Conservation (phyloP, 2,113 vertebrate genomes). For the Hemicordylus capensis region DNA sequence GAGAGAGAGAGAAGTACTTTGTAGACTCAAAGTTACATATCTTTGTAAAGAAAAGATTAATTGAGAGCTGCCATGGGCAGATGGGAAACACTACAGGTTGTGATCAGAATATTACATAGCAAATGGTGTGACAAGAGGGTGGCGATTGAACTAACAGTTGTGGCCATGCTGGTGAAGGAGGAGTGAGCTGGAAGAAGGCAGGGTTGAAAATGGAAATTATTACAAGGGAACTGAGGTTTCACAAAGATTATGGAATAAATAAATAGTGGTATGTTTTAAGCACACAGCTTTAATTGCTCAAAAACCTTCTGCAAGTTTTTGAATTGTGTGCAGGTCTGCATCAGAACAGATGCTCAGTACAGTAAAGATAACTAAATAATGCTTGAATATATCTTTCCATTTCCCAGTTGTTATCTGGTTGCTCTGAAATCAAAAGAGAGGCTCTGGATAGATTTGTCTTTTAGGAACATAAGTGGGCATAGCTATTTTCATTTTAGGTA, state of each 20-base stretch:
- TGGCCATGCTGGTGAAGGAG: conserved; percentile 2
- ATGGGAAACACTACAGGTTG: conserved; percentile 7
- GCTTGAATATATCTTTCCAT: not conserved
- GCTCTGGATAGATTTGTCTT: not conserved
- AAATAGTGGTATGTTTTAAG: not conserved
- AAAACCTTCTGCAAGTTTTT: not conserved
- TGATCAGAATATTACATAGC: conserved; percentile 32
- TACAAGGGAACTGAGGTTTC: not conserved
- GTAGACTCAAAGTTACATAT: not conserved
- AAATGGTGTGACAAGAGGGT: conserved; percentile 19
- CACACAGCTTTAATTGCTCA: not conserved
- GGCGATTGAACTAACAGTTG: conserved; percentile 27
- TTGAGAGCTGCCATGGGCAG: conserved; percentile 39
- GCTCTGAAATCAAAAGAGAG: not conserved
- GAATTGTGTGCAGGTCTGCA: not conserved
- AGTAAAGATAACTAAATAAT: not conserved
- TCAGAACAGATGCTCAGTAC: not conserved
- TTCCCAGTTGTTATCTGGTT: not conserved
- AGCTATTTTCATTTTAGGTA: not conserved
- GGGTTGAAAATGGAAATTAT: not conserved
- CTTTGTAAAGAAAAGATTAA: conserved; percentile 35
- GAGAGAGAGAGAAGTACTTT: too few species aligned
- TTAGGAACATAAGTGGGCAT: not conserved
- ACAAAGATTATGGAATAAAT: not conserved
- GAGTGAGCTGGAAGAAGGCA: not conserved